Evolutionary conservation across 2,113 vertebrate genomes (phyloP), one percentile per base, ranked within the genome.

Genomic region (Oreochromis spilurus): DNA sequence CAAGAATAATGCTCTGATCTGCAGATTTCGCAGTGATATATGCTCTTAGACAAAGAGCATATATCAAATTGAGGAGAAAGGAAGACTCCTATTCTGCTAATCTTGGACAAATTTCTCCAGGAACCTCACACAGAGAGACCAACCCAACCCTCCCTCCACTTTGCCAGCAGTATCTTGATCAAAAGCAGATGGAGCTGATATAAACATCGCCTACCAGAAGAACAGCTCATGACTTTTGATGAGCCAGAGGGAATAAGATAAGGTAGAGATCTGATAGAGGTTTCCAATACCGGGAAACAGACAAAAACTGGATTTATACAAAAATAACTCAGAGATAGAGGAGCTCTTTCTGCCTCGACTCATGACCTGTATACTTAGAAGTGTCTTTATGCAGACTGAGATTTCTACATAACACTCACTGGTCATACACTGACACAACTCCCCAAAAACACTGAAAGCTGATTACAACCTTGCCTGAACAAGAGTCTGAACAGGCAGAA

Each of bases 171-270:
- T 36, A 79, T 75, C 29, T 7, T 87, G 90, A 95, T 93, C 80
- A 86, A 93, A 92, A 88, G 65, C 93, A 94, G 84, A 92, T 90
- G 90, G 90, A 88, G 83, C 60, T 79, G 62, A 86, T 84, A 77
- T 75, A 91, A 93, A 93, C 80, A 88, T 70, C 67, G 29, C 36
- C 82, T 84, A 58, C 52, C 11, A 65, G 34, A 82, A 77, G 21
- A 84, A 29, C 65, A 85, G 87, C 84, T 84, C 58, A 87, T 87
- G 86, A 89, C 86, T 82, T 84, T 81, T 79, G 79, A 82, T 78
- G 78, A 84, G 52, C 79, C 72, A 79, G 81, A 40, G 79, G 57
- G 72, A 52, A 87, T 31, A 79, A 82, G 52, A 91, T 81, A 84
- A 87, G 62, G 34, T 48, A 75, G 70, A 84, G n/a, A 81, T 48